Conservation (phyloP, 1,140 invertebrate species). For the Lordiphosa clarofinis region DNA sequence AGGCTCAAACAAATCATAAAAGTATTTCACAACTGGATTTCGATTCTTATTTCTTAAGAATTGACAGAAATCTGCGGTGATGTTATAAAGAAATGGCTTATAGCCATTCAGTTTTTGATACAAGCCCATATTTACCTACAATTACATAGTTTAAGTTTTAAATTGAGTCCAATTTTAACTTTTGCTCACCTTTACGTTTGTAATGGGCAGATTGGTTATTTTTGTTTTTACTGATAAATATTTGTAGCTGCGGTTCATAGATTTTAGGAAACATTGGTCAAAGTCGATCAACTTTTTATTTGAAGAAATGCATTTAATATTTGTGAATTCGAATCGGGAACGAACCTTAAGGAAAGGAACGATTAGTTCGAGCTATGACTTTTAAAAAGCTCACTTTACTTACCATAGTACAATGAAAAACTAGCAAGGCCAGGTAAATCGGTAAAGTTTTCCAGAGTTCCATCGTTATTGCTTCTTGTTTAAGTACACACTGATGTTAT, state of each 20-base stretch:
- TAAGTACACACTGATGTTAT: no score
- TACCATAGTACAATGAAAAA: no score
- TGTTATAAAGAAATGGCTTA: conserved; percentile 19
- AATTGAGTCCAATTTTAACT: not conserved
- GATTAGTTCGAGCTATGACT: no score
- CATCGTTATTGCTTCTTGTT: no score
- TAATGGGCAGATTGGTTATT: no score
- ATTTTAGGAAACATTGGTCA: conserved; percentile 1
- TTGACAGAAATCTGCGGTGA: conserved; percentile 12
- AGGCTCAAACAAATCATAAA: not conserved
- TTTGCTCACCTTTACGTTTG: not conserved
- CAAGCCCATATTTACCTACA: conserved; percentile 5
- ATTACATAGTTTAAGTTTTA: not conserved
- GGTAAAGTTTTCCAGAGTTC: no score
- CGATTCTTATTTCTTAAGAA: conserved; percentile 7
- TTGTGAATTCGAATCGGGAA: conserved; percentile 6
- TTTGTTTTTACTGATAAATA: not conserved
- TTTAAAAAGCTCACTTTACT: no score
- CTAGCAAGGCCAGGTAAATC: no score
- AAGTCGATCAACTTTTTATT: not conserved
- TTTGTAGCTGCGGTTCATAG: conserved; percentile 10
- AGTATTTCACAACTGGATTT: not conserved
- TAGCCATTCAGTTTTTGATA: conserved; percentile 13
- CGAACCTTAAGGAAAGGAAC: not conserved
- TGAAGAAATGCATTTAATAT: not conserved